Conservation (phyloP, 2,888 invertebrate genomes). For the Archips crataeganus region DNA sequence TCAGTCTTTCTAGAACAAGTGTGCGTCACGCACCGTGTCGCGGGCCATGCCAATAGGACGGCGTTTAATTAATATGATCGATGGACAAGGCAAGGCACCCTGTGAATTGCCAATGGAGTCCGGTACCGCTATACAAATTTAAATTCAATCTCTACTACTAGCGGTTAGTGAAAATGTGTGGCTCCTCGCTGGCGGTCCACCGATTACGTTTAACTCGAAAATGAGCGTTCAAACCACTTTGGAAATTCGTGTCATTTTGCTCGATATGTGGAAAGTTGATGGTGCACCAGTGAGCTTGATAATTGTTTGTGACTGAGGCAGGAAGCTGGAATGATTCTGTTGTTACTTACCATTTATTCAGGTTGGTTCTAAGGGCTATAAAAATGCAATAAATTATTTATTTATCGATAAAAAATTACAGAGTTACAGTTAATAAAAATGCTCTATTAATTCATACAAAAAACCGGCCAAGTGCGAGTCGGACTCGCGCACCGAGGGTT, state of each 20-base stretch:
- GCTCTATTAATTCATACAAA: too few relatives aligned
- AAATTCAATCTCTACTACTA: conserved; percentile 75
- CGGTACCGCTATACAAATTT: conserved; percentile 81
- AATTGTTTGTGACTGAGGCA: conserved; percentile 60
- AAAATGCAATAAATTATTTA: conserved; percentile 14
- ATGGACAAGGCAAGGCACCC: conserved; percentile 61
- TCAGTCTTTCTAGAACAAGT: conserved; percentile 50
- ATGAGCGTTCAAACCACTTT: conserved; percentile 76
- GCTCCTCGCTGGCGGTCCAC: conserved; percentile 72
- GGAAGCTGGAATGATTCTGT: conserved; percentile 73
- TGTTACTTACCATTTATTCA: conserved; percentile 69
- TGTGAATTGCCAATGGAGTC: conserved; percentile 75
- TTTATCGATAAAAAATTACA: too few relatives aligned
- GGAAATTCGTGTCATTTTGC: conserved; percentile 70
- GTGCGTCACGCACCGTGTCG: conserved; percentile 43
- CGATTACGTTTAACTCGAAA: conserved; percentile 76
- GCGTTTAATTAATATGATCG: conserved; percentile 75
- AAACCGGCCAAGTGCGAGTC: too few relatives aligned
- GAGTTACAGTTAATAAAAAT: too few relatives aligned
- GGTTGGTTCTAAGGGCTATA: conserved; percentile 61
- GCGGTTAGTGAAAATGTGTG: conserved; percentile 81
- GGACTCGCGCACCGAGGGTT: too few relatives aligned
- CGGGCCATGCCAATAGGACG: conserved; percentile 52
- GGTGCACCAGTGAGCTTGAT: conserved; percentile 62
- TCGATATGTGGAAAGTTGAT: conserved; percentile 71